Conservation (phyloP, 1,140 invertebrate species). For the Heliconius melpomene region DNA sequence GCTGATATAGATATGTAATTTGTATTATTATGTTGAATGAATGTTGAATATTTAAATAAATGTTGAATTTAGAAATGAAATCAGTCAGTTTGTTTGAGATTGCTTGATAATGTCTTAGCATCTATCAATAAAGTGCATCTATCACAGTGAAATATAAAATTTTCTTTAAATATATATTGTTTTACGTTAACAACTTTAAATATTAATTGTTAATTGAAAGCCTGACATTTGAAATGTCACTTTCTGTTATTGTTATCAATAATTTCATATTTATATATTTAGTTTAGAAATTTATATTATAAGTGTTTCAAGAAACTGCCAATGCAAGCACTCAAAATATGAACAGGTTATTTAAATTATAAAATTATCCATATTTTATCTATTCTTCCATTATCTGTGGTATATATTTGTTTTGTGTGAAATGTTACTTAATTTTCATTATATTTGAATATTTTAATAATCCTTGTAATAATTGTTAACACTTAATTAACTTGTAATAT, state of each 20-base stretch:
- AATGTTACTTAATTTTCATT: too few species aligned
- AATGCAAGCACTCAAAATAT: slow-evolving; percentile 2
- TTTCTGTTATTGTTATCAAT: not conserved
- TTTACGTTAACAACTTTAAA: too few species aligned
- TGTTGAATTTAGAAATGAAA: not conserved
- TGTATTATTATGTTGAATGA: slow-evolving; percentile 1
- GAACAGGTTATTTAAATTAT: not conserved
- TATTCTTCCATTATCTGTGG: too few species aligned
- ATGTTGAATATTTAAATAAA: not conserved
- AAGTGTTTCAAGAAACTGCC: not conserved
- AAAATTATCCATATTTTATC: not conserved
- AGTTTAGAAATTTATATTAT: not conserved
- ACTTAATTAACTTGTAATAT: too few species aligned
- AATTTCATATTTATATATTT: not conserved
- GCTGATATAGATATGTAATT: not conserved
- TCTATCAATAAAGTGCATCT: not conserved
- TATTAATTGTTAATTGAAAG: not conserved
- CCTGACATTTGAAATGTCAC: slow-evolving; percentile 5
- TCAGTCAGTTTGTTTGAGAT: not conserved
- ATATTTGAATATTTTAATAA: too few species aligned
- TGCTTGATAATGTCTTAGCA: not conserved
- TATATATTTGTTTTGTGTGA: too few species aligned
- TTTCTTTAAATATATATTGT: not conserved
- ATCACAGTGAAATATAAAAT: not conserved
- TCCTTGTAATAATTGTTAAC: too few species aligned